Conservation (phyloP, 2,797 vertebrate species). For the Dallia pectoralis region DNA sequence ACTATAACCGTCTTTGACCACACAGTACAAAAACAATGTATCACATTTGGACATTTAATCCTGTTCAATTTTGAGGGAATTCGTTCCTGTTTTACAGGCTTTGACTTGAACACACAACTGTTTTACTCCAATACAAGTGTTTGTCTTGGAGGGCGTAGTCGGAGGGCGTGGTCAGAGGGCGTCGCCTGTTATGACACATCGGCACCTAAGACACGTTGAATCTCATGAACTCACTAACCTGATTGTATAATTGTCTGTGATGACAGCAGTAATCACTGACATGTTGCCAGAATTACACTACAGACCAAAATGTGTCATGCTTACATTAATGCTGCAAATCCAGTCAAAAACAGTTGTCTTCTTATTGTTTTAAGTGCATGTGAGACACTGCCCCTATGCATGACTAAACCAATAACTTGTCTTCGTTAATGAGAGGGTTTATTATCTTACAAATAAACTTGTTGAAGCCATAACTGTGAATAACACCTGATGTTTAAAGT, state of each 20-base stretch:
- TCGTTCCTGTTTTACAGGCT: not conserved
- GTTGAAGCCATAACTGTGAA: not conserved
- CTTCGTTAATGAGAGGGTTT: constrained; percentile 26
- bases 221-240: not conserved
- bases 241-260: not conserved
- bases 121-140: not conserved
- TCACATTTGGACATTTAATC: not conserved
- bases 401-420: constrained; percentile 50
- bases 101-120: not conserved
- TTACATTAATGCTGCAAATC: constrained; percentile 16
- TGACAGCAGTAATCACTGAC: constrained; percentile 29
- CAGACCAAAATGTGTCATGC: constrained; percentile 22
- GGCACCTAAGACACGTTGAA: constrained; percentile 18
- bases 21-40: too few species aligned
- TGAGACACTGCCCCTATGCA: constrained; percentile 30
- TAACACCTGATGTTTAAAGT: too few species aligned
- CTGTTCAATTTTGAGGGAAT: not conserved
- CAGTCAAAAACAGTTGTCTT: constrained; percentile 51
- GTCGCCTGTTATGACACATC: constrained; percentile 46
- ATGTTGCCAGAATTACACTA: constrained; percentile 26
- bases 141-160: too few species aligned
- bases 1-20: too few species aligned
- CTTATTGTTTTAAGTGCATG: constrained; percentile 31
- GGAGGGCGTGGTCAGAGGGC: constrained; percentile 48
- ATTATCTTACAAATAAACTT: constrained; percentile 32